Evolutionary conservation across 2,888 invertebrate species (phyloP).

Genomic region (Lycocerus yunnanus): DNA sequence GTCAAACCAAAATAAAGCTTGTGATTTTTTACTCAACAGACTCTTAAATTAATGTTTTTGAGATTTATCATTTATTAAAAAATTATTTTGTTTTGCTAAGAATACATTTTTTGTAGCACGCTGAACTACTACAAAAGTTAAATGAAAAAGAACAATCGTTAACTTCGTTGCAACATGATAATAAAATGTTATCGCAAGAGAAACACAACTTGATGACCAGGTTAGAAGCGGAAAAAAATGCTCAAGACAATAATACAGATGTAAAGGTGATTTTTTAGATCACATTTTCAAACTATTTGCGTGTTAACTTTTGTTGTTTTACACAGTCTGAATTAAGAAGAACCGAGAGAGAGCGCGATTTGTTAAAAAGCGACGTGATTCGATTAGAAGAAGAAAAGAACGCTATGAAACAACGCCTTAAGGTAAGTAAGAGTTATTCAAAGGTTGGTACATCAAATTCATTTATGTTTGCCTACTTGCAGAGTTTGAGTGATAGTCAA

Average conservation of each 20-base stretch:
- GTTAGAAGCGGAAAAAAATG: slow-evolving; percentile 47
- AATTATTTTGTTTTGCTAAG: background rate
- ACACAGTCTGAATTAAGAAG: slow-evolving; percentile 53
- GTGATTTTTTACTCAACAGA: background rate
- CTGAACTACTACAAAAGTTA: slow-evolving; percentile 24
- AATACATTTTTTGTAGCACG: slow-evolving; percentile 22
- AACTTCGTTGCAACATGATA: slow-evolving; percentile 53
- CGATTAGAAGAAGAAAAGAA: slow-evolving; percentile 66
- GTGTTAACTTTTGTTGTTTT: background rate
- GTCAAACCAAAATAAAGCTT: background rate
- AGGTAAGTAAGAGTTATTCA: slow-evolving; percentile 49
- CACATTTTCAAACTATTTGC: background rate
- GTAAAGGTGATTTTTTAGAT: slow-evolving; percentile 37
- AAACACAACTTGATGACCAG: slow-evolving; percentile 54
- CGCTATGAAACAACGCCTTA: slow-evolving; percentile 61
- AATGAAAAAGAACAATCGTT: slow-evolving; percentile 44
- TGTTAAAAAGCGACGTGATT: slow-evolving; percentile 60
- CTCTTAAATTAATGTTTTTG: background rate
- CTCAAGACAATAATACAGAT: slow-evolving; percentile 39
- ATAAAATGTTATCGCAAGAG: slow-evolving; percentile 53
- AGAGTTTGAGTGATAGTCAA: slow-evolving; percentile 55
- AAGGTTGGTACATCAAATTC: background rate
- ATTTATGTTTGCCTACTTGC: slow-evolving; percentile 8
- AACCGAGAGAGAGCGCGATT: slow-evolving; percentile 61
- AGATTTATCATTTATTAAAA: background rate